phyloP scores from a whole-genome alignment of 2,113 vertebrate species.

The Saguinus imperator region DNA sequence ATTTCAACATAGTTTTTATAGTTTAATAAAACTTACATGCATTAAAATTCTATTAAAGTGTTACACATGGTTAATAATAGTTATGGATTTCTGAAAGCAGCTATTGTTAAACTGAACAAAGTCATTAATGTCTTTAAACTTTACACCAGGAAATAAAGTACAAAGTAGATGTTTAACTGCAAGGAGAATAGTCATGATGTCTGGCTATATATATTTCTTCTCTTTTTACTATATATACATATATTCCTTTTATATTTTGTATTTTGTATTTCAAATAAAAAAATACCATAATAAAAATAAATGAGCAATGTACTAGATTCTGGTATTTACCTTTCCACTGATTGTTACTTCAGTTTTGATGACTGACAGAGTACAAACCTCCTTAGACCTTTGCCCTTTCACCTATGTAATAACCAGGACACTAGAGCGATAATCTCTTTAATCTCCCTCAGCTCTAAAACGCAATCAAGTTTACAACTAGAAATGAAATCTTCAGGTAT shows the following conservation, averaged over 20 bases:
- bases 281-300: not conserved
- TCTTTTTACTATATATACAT: not conserved
- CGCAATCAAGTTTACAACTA: not conserved
- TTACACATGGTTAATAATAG: conserved; percentile 64
- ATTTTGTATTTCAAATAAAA: not conserved
- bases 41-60: conserved; percentile 68
- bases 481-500: not conserved
- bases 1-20: conserved; percentile 65
- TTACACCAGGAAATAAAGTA: conserved; percentile 38
- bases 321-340: not conserved
- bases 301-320: not conserved
- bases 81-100: conserved; percentile 55
- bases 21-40: conserved; percentile 54
- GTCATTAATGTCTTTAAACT: conserved; percentile 57
- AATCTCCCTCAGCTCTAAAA: not conserved
- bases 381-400: not conserved
- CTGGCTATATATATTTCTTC: not conserved
- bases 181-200: not conserved
- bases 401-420: not conserved
- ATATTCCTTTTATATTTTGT: not conserved
- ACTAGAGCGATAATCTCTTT: not conserved
- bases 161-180: not conserved
- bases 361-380: not conserved
- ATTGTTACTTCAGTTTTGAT: not conserved
- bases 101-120: conserved; percentile 58